A percentile compares a stretch with the other conserved stretches of the same genome.
phyloP scores from a whole-genome alignment of 2,113 vertebrate species.

The Tachysurus fulvidraco region DNA sequence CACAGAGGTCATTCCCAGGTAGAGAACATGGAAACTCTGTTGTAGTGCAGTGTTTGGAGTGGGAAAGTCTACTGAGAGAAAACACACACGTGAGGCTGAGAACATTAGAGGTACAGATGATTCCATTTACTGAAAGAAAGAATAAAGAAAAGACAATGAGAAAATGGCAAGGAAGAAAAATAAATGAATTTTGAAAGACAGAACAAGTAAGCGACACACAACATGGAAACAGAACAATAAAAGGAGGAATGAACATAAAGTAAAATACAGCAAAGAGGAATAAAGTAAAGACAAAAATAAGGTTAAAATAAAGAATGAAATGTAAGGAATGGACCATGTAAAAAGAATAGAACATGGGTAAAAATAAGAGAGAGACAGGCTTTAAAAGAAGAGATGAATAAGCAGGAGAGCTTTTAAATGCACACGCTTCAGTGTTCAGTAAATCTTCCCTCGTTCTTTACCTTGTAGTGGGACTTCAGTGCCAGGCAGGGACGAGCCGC shows the following conservation, averaged over 20 bases:
- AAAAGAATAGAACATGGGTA: background rate
- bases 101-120: background rate
- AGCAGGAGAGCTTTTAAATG: background rate
- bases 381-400: background rate
- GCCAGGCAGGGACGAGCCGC: slow-evolving; percentile 82
- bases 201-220: background rate
- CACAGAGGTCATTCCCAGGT: slow-evolving; percentile 88
- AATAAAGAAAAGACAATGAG: background rate
- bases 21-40: slow-evolving; percentile 94
- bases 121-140: background rate
- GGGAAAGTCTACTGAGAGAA: slow-evolving; percentile 88
- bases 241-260: background rate
- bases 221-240: background rate
- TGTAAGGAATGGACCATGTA: background rate
- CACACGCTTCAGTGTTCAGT: background rate
- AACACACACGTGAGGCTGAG: slow-evolving; percentile 19
- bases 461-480: slow-evolving; percentile 95
- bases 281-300: background rate
- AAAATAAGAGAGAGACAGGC: background rate
- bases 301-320: background rate
- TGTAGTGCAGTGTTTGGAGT: slow-evolving; percentile 97
- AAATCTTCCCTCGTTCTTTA: slow-evolving; percentile 61
- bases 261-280: background rate
- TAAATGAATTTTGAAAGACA: background rate
- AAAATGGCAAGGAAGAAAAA: background rate